Evolutionary conservation across 2,888 invertebrate species (phyloP), one percentile per base, ranked within the genome.

Genomic region (Athalia circularis): DNA sequence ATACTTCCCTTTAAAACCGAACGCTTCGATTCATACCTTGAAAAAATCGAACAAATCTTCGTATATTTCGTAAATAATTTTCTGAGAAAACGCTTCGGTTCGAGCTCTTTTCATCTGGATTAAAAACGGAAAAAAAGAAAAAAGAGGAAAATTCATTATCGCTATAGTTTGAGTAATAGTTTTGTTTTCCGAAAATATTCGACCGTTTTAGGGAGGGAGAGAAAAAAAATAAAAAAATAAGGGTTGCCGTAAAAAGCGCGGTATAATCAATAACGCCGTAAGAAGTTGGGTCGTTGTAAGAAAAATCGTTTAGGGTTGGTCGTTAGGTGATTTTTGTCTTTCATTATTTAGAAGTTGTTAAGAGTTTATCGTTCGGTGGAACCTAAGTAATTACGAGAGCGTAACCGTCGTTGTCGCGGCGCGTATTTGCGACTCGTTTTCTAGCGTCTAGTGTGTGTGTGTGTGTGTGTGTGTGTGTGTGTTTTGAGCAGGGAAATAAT

Each of bases 401-500:
- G 29, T 29, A 29, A 29, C 29, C 29, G 29, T 29, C 29, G 29
- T 29, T 29, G 29, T 29, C 29, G 29, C 29, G 29, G 54, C 54
- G 7, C n/a, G 29, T 29, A 29, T 29, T 4, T 45, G 47, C 9
- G 54, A 54, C 50, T 68, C 29, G 11, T 54, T 54, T 54, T 5
- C 54, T 43, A 6, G 9, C 15, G 52, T 29, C n/a, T 9, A 52
- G 52, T 29, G 52, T 9, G 15, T 4, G 3, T 29, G 13, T 13
- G 9, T 29, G 52, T 9, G 15, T 4, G 3, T 29, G 13, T 13
- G 9, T 47, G 6, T 52, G 67, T 52, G 29, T 3, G 29, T 43
- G 43, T 54, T 54, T 54, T 54, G 50, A 29, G 47, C 54, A 43
- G 68, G 68, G 50, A 68, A 68, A 68, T 68, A 68, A 68, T 68